phyloP scores from a whole-genome alignment of 64 coral and sea anemone genomes.

The Anthopleura sola region DNA sequence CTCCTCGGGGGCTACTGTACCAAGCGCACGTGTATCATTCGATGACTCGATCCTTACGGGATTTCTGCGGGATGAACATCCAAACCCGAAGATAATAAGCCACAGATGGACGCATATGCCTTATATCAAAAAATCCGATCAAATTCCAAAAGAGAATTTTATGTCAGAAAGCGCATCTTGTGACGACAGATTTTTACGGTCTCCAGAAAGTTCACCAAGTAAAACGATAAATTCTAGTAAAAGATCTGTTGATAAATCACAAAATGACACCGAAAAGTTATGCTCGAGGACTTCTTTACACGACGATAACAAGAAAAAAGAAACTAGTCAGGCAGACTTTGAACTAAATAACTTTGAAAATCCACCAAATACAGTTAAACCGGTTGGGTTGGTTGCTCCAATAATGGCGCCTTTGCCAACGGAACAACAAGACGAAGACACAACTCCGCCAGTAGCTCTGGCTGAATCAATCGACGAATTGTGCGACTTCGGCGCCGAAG shows the following conservation, averaged over 20 bases:
- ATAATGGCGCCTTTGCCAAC: not conserved
- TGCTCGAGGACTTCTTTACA: not conserved
- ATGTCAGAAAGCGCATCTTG: constrained; percentile 10
- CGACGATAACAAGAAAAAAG: not conserved
- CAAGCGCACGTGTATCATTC: not conserved
- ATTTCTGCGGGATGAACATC: not conserved
- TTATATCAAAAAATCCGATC: not conserved
- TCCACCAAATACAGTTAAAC: not conserved
- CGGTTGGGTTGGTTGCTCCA: not conserved
- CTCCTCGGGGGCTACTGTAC: not conserved
- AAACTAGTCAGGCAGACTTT: not conserved
- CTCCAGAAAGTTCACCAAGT: not conserved
- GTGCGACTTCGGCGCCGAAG: not conserved
- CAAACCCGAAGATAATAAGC: constrained; percentile 1
- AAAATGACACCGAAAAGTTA: not conserved
- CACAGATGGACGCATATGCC: constrained; percentile 3
- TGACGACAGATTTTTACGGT: not conserved
- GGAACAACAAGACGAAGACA: not conserved
- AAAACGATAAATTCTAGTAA: not conserved
- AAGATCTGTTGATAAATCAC: not conserved
- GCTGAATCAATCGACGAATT: not conserved
- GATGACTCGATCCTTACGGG: constrained; percentile 16
- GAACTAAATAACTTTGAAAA: not conserved
- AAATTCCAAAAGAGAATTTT: not conserved
- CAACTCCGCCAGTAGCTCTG: not conserved